Base-by-base conservation (phyloP, 2,113 vertebrate genomes). In the Dasypus novemcinctus region DNA sequence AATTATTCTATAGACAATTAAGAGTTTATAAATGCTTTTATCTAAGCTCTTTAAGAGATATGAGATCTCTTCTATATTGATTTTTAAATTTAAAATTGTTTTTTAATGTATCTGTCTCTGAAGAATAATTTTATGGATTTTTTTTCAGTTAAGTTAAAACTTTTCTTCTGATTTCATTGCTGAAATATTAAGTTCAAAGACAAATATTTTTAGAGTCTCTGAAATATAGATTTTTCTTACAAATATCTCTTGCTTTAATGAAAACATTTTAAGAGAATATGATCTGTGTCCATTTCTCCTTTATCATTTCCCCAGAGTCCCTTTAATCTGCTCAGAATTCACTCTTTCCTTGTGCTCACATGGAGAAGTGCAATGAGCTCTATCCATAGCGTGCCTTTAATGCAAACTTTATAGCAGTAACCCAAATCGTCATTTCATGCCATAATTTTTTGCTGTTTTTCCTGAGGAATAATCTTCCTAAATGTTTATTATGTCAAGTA, bases 191-290 rank as follows among this genome's bases (percentile, higher is more conserved):
- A 61, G 57, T 87, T 86, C 33, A 84, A 92, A 57, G 59, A 46
- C 10, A 80, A 87, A 1, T 66, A 52, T n/a, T 33, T 76, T 79
- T 64, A 38, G 61, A 57, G 7, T 33, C 25, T 90, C 38, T 96
- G 25, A 49, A 72, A 66, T 91, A 72, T 33, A 88, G 27, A 85
- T 79, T 91, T 91, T 96, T 75, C 78, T 63, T 63, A 54, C 14
- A 85, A 87, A 46, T 76, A 4, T 93, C 7, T 6, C n/a, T 94
- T 85, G 2, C n/a, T 64, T 93, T 72, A 94, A 78, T 81, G 68
- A 85, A 96, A 94, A 92, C 59, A 6, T 74, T 92, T 93, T 82
- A 94, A 86, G n/a, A 93, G 33, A 76, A 31, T 87, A 49, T 72
- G n/a, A 41, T 59, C 59, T 85, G 12, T 88, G 61, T 54, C 20